Percentiles rank a stretch among this genome's conserved stretches.
These are phyloP conservation scores for Cephalopholis sonnerati DNA, from an alignment of 2,113 vertebrate species.

Conservation along the genomic window DNA sequence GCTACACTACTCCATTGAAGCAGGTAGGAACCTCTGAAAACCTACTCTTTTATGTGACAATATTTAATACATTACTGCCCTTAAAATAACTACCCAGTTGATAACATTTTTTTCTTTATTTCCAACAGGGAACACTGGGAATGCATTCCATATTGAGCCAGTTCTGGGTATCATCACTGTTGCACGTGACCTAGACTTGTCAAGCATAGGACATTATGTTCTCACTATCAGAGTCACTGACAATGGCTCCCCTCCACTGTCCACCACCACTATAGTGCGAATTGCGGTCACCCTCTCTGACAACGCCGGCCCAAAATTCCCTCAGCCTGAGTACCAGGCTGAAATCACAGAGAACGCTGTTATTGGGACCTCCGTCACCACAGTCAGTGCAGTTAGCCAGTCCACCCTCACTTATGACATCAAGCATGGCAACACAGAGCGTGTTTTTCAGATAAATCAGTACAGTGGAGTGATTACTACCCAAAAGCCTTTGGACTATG, in stretches of 20 bases:
- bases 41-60: neutral
- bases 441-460: conserved; percentile 92
- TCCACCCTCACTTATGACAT: conserved; percentile 95
- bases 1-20: conserved; percentile 92
- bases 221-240: conserved; percentile 93
- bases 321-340: conserved; percentile 92
- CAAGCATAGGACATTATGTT: conserved; percentile 92
- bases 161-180: conserved; percentile 93
- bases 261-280: conserved; percentile 91
- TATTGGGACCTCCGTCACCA: conserved; percentile 91
- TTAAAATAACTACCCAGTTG: neutral
- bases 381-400: conserved; percentile 92
- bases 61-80: neutral
- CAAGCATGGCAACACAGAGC: conserved; percentile 88
- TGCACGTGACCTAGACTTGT: conserved; percentile 92
- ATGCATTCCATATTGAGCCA: conserved; percentile 93
- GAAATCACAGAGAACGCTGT: conserved; percentile 92
- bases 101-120: conserved; percentile 49
- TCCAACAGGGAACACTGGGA: conserved; percentile 91
- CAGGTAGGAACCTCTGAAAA: conserved; percentile 85
- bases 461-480: conserved; percentile 96
- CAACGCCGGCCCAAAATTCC: conserved; percentile 94
- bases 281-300: conserved; percentile 94
- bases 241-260: conserved; percentile 90
- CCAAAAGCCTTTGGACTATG: conserved; percentile 90